phyloP scores from a whole-genome alignment of 2,888 invertebrate genomes.

The Stenchaetothrips biformis region DNA sequence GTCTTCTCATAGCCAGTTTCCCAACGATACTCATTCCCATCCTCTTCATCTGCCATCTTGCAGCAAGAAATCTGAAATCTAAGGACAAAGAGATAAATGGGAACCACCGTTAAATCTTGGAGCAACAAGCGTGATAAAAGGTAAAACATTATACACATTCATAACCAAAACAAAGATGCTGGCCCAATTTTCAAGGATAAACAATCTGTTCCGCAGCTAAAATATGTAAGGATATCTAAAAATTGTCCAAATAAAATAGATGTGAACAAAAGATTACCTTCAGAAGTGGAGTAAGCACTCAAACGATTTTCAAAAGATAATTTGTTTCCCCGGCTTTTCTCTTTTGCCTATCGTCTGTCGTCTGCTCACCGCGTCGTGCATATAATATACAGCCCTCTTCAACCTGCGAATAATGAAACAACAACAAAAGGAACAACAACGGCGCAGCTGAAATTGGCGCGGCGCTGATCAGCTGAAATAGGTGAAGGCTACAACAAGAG shows the following conservation, averaged over 20 bases:
- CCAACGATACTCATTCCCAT: constrained; percentile 87
- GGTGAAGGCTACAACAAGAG: no score
- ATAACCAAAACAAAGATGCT: neutral
- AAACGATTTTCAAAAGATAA: neutral
- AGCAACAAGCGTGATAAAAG: constrained; percentile 21
- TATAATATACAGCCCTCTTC: no score
- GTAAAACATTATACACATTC: constrained; percentile 3
- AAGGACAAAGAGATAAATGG: constrained; percentile 43
- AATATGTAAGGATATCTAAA: neutral
- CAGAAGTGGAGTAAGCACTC: neutral
- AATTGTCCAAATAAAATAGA: neutral
- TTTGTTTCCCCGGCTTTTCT: no score
- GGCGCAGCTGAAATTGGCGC: no score
- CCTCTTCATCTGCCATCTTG: constrained; percentile 72
- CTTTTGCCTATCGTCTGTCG: no score
- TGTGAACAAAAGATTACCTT: neutral
- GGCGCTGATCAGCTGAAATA: no score
- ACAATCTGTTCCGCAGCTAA: neutral
- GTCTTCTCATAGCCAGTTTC: constrained; percentile 94
- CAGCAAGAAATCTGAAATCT: constrained; percentile 40
- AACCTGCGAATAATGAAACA: no score
- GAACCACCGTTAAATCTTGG: constrained; percentile 11
- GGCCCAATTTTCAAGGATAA: neutral
- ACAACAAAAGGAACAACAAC: no score
- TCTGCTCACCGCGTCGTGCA: no score